Conservation (phyloP, 1,140 invertebrate genomes). For the Nymphalis io region DNA sequence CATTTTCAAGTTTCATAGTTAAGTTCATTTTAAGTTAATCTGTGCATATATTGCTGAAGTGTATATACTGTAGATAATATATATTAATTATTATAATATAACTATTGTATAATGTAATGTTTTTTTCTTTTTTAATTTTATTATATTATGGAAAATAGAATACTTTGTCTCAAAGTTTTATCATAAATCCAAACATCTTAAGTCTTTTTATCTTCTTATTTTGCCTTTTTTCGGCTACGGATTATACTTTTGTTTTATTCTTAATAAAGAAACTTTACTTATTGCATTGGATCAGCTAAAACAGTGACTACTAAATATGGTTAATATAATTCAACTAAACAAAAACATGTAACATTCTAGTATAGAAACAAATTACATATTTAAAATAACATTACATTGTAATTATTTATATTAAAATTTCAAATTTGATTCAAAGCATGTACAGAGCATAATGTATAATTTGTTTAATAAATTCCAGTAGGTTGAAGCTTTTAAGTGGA, state of each 20-base stretch:
- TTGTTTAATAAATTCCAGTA: not conserved
- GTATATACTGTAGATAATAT: no score
- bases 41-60: no score
- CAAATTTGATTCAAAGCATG: not conserved
- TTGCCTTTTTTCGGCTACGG: not conserved
- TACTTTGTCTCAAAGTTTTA: not conserved
- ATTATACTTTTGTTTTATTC: not conserved
- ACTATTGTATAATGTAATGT: no score
- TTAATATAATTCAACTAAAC: no score
- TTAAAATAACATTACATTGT: no score
- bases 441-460: not conserved
- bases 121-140: not conserved
- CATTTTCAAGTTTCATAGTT: no score
- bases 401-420: not conserved
- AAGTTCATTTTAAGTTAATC: no score
- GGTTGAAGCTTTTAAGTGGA: not conserved
- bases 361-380: no score
- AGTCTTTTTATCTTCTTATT: slow-evolving; percentile 1
- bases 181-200: not conserved
- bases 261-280: not conserved
- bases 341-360: no score
- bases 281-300: no score
- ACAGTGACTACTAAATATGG: no score
- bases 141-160: not conserved
- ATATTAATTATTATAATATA: no score